Conservation (phyloP, 1,140 invertebrate genomes). For the Euborellia annulipes region DNA sequence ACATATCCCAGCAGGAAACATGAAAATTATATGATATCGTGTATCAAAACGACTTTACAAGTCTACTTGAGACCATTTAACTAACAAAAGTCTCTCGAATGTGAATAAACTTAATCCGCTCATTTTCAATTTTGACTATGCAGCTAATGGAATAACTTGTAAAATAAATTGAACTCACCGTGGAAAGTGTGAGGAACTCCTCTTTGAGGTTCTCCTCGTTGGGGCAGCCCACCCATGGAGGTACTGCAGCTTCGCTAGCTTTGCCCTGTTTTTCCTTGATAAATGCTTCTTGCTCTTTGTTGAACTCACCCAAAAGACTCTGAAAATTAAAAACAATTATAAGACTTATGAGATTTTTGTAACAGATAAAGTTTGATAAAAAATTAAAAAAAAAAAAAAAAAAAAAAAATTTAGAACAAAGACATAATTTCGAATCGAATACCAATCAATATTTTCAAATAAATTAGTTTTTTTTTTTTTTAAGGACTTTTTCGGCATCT, state of each 20-base stretch:
- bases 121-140: no score
- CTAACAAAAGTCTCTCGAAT: no score
- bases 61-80: no score
- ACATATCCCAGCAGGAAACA: no score
- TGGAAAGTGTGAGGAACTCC: constrained; percentile 84
- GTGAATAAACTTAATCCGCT: no score
- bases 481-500: no score
- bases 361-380: neutral
- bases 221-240: constrained; percentile 81
- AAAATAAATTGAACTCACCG: no score
- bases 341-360: no score
- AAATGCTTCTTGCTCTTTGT: constrained; percentile 91
- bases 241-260: constrained; percentile 54
- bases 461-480: neutral
- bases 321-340: constrained; percentile 28
- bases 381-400: neutral
- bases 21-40: no score
- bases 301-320: constrained; percentile 89
- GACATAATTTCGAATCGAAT: neutral
- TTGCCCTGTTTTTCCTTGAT: constrained; percentile 66
- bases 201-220: constrained; percentile 83
- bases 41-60: no score
- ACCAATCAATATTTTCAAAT: neutral
- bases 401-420: neutral
- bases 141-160: no score